These are phyloP conservation scores for Helostoma temminkii DNA, from an alignment of 2,797 vertebrate species.

Conservation along the genomic window DNA sequence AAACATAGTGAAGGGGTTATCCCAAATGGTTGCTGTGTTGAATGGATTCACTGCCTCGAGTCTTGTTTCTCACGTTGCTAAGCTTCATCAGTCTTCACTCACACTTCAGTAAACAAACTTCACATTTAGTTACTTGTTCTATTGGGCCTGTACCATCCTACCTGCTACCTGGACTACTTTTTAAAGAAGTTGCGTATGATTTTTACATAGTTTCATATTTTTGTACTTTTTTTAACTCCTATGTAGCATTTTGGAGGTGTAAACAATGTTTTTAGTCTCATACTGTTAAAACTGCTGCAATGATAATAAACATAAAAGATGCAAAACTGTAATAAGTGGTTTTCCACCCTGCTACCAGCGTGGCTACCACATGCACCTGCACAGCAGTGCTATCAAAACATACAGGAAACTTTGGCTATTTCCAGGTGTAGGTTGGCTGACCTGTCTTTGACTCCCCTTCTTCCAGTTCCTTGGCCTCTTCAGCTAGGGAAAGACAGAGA, in stretches of 20 bases:
- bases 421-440: conserved; percentile 77
- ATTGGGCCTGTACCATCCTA: conserved; percentile 40
- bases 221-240: conserved; percentile 3
- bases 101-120: conserved; percentile 61
- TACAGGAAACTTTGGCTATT: conserved; percentile 32
- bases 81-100: conserved; percentile 63
- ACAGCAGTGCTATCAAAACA: conserved; percentile 13
- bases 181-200: conserved; percentile 21
- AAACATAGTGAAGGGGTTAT: conserved; percentile 38
- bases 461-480: conserved; percentile 90
- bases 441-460: conserved; percentile 92
- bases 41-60: conserved; percentile 57
- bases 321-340: not conserved
- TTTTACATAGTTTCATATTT: conserved; percentile 21
- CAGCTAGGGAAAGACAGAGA: conserved; percentile 82
- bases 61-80: conserved; percentile 58
- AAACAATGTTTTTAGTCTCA: conserved; percentile 7
- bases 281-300: conserved; percentile 6
- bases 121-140: conserved; percentile 54
- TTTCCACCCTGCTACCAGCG: conserved; percentile 1
- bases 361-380: not conserved
- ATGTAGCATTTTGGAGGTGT: conserved; percentile 7
- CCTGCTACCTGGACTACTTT: conserved; percentile 50
- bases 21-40: conserved; percentile 57
- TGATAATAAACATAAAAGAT: conserved; percentile 20